Evolutionary conservation across 1,140 invertebrate genomes (phyloP).

Genomic region (Gryllus bimaculatus): DNA sequence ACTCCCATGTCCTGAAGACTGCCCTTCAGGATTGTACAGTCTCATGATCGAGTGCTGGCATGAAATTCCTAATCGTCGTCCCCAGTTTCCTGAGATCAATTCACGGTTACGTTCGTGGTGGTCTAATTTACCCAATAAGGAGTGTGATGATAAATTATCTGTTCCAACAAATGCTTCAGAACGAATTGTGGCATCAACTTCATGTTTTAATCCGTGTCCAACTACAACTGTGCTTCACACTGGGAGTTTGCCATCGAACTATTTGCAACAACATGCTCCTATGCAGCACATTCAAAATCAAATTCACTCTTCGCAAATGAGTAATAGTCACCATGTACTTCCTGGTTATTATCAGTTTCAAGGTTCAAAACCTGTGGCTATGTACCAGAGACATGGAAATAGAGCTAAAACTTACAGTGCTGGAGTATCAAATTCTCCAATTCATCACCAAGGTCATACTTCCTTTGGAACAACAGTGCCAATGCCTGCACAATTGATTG

Average conservation of each 20-base stretch:
- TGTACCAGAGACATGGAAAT: not conserved
- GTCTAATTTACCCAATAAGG: slow-evolving; percentile 33
- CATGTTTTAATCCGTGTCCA: not conserved
- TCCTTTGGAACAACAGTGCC: not conserved
- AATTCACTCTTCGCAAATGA: no score
- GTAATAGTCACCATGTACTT: not conserved
- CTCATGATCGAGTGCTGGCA: slow-evolving; percentile 98
- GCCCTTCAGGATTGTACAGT: slow-evolving; percentile 80
- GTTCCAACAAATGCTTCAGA: not conserved
- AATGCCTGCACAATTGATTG: slow-evolving; percentile 21
- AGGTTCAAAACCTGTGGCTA: not conserved
- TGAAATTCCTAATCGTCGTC: slow-evolving; percentile 78
- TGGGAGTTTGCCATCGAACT: not conserved
- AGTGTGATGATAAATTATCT: not conserved
- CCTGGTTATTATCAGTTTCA: not conserved
- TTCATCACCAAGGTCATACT: not conserved
- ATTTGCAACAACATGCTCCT: not conserved
- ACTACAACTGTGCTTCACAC: not conserved
- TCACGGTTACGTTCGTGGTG: slow-evolving; percentile 61
- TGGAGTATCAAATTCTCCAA: not conserved
- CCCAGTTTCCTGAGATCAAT: slow-evolving; percentile 78
- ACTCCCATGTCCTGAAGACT: slow-evolving; percentile 85
- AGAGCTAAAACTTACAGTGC: not conserved
- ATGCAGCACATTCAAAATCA: not conserved
- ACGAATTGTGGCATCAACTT: not conserved